Conservation (phyloP, 2,797 vertebrate species). For the Poecilia velifera region DNA sequence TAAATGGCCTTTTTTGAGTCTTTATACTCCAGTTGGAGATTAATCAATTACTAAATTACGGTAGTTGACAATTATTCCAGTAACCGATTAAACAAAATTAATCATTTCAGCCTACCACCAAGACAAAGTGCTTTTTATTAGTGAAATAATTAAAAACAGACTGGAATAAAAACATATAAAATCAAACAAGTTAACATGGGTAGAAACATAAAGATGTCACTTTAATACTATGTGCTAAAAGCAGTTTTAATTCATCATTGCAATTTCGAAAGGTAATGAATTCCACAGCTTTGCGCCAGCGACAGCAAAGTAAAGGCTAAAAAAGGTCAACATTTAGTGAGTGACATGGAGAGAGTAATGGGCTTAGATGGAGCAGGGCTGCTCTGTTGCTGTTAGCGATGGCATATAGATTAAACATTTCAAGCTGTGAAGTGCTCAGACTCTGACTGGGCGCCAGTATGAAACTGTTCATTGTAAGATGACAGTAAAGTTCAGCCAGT, state of each 20-base stretch:
- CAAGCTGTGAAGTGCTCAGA: conserved; percentile 33
- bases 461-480: conserved; percentile 24
- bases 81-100: too few relatives aligned
- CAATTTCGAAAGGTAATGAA: not conserved
- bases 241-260: not conserved
- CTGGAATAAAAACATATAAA: not conserved
- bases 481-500: not conserved
- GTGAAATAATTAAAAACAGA: not conserved
- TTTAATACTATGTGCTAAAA: not conserved
- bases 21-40: too few relatives aligned
- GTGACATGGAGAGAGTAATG: conserved; percentile 65
- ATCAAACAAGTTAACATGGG: not conserved
- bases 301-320: conserved; percentile 9
- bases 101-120: too few relatives aligned
- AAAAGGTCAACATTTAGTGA: conserved; percentile 62
- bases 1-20: too few relatives aligned
- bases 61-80: too few relatives aligned
- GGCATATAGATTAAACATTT: conserved; percentile 63
- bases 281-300: not conserved
- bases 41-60: too few relatives aligned
- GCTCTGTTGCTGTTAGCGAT: conserved; percentile 44
- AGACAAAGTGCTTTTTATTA: not conserved
- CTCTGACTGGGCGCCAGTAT: conserved; percentile 22
- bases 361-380: conserved; percentile 59
- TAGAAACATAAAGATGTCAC: not conserved